These are phyloP conservation scores for Chaetodon trifascialis DNA, from an alignment of 2,113 vertebrate species.

Conservation along the genomic window DNA sequence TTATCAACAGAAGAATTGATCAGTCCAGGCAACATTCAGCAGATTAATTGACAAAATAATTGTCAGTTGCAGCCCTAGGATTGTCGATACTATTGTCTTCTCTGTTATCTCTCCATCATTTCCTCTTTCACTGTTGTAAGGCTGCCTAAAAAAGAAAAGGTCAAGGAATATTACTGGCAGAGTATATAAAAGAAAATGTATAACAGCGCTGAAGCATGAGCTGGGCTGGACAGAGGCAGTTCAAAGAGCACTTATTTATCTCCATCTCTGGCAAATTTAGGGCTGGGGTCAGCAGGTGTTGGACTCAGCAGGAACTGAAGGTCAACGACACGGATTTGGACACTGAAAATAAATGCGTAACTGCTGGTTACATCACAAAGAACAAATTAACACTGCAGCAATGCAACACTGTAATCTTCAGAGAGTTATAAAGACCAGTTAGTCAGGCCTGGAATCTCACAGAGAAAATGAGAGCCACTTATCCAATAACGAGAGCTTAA, in stretches of 20 bases:
- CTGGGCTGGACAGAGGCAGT: slow-evolving; percentile 67
- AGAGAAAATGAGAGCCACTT: slow-evolving; percentile 86
- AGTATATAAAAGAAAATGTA: slow-evolving; percentile 91
- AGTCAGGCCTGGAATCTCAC: slow-evolving; percentile 81
- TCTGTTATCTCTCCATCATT: not conserved
- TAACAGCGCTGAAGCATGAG: slow-evolving; percentile 85
- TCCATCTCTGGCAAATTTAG: slow-evolving; percentile 75
- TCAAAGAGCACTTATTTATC: slow-evolving; percentile 78
- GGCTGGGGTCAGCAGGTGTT: slow-evolving; percentile 78
- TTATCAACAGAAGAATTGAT: not conserved
- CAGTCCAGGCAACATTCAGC: not conserved
- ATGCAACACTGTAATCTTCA: slow-evolving; percentile 73
- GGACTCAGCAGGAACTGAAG: slow-evolving; percentile 82
- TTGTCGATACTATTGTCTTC: not conserved
- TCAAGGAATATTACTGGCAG: slow-evolving; percentile 88
- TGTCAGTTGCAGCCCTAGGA: too few species aligned
- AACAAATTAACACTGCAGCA: slow-evolving; percentile 73
- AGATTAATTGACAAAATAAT: not conserved
- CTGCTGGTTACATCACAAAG: slow-evolving; percentile 67
- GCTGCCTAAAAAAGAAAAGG: slow-evolving; percentile 84
- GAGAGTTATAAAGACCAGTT: slow-evolving; percentile 83
- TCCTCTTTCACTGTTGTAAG: not conserved
- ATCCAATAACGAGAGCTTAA: slow-evolving; percentile 87
- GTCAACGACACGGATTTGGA: slow-evolving; percentile 76
- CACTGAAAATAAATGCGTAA: slow-evolving; percentile 77